phyloP scores from a whole-genome alignment of 2,888 invertebrate species.

The Agrochola circellaris region DNA sequence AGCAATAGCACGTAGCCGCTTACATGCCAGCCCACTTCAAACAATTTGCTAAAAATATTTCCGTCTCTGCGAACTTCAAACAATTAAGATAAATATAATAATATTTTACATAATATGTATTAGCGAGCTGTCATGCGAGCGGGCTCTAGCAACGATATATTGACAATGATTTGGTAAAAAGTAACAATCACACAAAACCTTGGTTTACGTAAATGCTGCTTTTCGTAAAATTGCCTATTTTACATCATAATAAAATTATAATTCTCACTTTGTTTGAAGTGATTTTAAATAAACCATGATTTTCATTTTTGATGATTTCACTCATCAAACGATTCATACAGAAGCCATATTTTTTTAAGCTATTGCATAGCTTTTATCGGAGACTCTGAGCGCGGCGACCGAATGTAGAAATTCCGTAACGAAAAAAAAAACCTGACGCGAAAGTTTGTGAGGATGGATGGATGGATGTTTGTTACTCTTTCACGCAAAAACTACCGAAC shows the following conservation, averaged over 20 bases:
- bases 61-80: conserved; percentile 7
- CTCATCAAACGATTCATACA: conserved; percentile 41
- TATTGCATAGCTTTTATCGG: too few relatives aligned
- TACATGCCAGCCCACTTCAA: conserved; percentile 26
- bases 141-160: conserved; percentile 51
- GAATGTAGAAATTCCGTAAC: too few relatives aligned
- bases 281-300: conserved; percentile 55
- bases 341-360: too few relatives aligned
- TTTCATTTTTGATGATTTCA: conserved; percentile 38
- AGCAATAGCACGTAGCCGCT: conserved; percentile 56
- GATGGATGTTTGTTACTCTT: too few relatives aligned
- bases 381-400: too few relatives aligned
- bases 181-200: conserved; percentile 46
- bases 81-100: conserved; percentile 4
- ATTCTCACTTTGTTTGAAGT: conserved; percentile 44
- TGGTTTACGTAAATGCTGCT: conserved; percentile 67
- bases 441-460: too few relatives aligned
- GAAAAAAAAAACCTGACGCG: too few relatives aligned
- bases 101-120: conserved; percentile 10
- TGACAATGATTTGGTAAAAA: conserved; percentile 52
- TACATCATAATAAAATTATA: conserved; percentile 43
- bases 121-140: conserved; percentile 1
- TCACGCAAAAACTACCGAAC: too few relatives aligned
- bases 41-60: conserved; percentile 9
- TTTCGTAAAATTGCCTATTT: conserved; percentile 61